Evolutionary conservation across 1,140 invertebrate genomes (phyloP), one percentile per base, ranked within the genome.

Genomic region (Tetragnatha versicolor): DNA sequence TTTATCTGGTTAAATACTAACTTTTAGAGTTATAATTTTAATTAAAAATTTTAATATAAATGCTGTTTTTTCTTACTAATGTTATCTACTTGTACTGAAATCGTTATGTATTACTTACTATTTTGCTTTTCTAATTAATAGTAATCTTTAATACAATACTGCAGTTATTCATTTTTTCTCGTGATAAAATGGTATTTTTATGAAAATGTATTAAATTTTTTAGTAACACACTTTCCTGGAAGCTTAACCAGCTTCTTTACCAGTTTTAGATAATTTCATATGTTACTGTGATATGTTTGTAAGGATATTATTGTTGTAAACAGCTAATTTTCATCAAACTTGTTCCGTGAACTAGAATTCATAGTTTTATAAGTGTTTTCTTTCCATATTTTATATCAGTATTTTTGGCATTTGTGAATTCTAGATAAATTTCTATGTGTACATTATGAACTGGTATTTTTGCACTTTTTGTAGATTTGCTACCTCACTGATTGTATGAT

Each of bases 401-500:
- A 42, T 63, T 42, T 63, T 14, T 7, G 25, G 37, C 35, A 39
- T 31, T 37, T 12, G 14, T 25, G 37, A n/a, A n/a, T 35, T 9
- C 20, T 25, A 39, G n/a, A 42, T 42, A 27, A 39, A 29, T 63
- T 58, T 63, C 14, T 60, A 29, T 63, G 10, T 42, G 33, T 31
- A 42, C 42, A 22, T 63, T 37, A 20, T 31, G 33, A 63, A 42
- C 37, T 31, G 10, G 27, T 63, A 63, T 63, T 63, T 63, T 63
- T 63, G 60, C 60, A 63, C 60, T 63, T 63, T n/a, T 63, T 63
- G 17, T 63, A 63, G 60, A 63, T 39, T 42, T 63, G 39, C 37
- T 63, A 63, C 60, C 25, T 63, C 37, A 39, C 60, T 63, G 37
- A 55, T 27, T 31, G 12, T 58, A 58, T 33, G 20, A 58, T 58